Evolutionary conservation across 2,797 vertebrate species (phyloP).

Genomic region (Liasis olivaceus): DNA sequence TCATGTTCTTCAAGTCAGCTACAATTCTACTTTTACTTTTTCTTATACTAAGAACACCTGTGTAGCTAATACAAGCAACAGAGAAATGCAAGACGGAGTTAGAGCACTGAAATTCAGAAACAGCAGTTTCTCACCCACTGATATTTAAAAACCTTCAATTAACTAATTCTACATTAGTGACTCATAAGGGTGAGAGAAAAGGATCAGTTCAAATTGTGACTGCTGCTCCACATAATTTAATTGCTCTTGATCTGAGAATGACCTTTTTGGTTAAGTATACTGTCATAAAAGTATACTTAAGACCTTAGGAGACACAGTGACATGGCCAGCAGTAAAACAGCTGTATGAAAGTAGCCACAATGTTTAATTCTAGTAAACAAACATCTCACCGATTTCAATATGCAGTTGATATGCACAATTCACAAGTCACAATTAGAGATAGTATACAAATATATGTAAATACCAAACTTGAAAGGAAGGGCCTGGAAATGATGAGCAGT

Average conservation of each 20-base stretch:
- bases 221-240: not conserved
- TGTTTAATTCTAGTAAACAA: not conserved
- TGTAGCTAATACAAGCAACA: not conserved
- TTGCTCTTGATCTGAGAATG: conserved; percentile 22
- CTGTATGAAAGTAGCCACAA: not conserved
- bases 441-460: not conserved
- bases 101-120: not conserved
- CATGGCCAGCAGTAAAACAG: not conserved
- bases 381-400: not conserved
- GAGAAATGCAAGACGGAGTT: not conserved
- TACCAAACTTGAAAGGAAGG: not conserved
- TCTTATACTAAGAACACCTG: not conserved
- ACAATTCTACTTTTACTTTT: not conserved
- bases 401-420: not conserved
- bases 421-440: not conserved
- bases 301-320: not conserved
- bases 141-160: conserved; percentile 27
- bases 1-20: not conserved
- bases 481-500: not conserved
- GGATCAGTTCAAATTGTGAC: conserved; percentile 15
- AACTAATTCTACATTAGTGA: conserved; percentile 7
- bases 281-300: not conserved
- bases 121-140: not conserved
- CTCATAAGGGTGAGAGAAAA: not conserved
- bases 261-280: conserved; percentile 16